Percentiles rank a stretch among this genome's conserved stretches.
These are phyloP conservation scores for Atrina japonica DNA, from an alignment of 2,888 invertebrate species.

Conservation along the genomic window DNA sequence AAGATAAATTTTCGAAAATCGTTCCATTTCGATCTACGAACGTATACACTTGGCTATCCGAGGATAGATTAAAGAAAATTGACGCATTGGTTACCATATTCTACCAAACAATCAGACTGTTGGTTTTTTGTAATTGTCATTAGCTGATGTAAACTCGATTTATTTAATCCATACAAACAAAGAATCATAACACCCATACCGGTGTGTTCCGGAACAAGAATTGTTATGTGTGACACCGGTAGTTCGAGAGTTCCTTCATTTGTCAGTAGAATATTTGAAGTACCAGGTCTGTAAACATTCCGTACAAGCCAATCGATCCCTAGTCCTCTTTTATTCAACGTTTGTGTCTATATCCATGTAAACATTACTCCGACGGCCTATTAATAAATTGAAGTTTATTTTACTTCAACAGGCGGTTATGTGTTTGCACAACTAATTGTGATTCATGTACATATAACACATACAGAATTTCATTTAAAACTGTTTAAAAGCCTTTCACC, in stretches of 20 bases:
- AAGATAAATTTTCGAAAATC: neutral
- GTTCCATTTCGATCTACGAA: conserved; percentile 12
- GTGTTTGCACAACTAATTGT: conserved; percentile 13
- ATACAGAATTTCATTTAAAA: no score
- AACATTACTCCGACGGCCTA: neutral
- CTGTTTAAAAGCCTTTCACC: no score
- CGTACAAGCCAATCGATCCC: conserved; percentile 19
- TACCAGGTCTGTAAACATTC: conserved; percentile 27
- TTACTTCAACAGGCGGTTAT: neutral
- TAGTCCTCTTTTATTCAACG: conserved; percentile 6
- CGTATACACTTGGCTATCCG: conserved; percentile 29
- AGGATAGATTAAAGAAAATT: conserved; percentile 22
- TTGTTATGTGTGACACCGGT: conserved; percentile 21
- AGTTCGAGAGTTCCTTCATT: neutral
- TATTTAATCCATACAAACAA: conserved; percentile 20
- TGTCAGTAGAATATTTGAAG: conserved; percentile 18
- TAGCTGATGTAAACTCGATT: conserved; percentile 10
- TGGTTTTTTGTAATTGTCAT: conserved; percentile 1
- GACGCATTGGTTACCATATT: conserved; percentile 40
- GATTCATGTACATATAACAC: no score
- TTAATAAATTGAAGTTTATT: conserved; percentile 15
- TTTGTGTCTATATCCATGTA: no score
- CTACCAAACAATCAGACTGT: conserved; percentile 5
- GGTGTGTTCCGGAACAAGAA: conserved; percentile 11
- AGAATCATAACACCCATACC: conserved; percentile 20